phyloP scores from a whole-genome alignment of 2,113 vertebrate genomes.

The Bubalus kerabau region DNA sequence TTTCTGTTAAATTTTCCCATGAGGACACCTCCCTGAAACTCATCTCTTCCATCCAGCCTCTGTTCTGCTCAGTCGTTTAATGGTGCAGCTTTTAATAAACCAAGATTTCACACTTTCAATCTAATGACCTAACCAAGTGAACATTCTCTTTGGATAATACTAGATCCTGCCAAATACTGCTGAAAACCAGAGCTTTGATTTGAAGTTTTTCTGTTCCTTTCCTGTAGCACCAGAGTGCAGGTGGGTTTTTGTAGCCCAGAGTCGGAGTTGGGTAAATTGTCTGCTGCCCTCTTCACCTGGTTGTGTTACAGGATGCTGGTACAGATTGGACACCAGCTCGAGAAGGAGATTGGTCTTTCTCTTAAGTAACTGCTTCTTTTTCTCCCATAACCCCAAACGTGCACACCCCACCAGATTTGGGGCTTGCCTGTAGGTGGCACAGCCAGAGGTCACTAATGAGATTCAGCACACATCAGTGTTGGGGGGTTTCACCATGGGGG shows the following conservation, averaged over 20 bases:
- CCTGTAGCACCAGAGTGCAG: not conserved
- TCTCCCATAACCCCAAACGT: not conserved
- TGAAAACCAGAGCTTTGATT: conserved; percentile 41
- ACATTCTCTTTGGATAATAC: conserved; percentile 49
- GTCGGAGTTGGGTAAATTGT: not conserved
- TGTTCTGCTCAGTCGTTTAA: conserved; percentile 55
- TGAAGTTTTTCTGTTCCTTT: conserved; percentile 8
- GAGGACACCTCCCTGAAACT: conserved; percentile 41
- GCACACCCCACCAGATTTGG: not conserved
- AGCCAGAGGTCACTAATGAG: conserved; percentile 8
- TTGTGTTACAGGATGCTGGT: not conserved
- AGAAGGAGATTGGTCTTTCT: not conserved
- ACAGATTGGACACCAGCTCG: not conserved
- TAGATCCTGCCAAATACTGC: not conserved
- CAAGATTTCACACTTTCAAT: conserved; percentile 55
- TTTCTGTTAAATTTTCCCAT: conserved; percentile 53
- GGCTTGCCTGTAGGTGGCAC: not conserved
- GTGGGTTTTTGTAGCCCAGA: not conserved
- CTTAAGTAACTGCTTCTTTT: not conserved
- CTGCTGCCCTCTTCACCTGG: not conserved
- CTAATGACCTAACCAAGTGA: conserved; percentile 56
- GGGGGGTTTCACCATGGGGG: not conserved
- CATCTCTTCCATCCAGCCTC: conserved; percentile 15
- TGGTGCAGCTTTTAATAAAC: conserved; percentile 60
- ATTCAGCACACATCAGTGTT: not conserved